Conservation (phyloP, 2,888 invertebrate genomes). For the Erebia palarica region DNA sequence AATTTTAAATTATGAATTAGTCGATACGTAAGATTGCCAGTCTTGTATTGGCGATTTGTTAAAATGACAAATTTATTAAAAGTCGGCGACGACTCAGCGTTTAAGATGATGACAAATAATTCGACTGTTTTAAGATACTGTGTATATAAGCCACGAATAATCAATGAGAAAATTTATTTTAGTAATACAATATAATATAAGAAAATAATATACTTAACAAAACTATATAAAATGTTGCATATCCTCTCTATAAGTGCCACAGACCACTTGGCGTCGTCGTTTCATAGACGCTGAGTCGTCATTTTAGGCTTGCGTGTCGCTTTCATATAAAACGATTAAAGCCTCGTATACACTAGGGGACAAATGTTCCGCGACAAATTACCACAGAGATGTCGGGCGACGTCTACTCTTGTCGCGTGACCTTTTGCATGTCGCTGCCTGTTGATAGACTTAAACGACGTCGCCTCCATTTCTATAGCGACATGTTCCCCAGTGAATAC, state of each 20-base stretch:
- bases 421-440: no score
- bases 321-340: not conserved
- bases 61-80: no score
- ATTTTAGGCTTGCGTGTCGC: not conserved
- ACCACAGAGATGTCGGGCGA: not conserved
- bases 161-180: not conserved
- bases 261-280: not conserved
- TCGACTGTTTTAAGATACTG: not conserved
- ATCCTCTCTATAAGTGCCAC: not conserved
- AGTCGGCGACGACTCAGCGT: no score
- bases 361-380: not conserved
- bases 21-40: no score
- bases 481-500: no score
- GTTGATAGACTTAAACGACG: no score
- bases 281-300: not conserved
- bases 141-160: not conserved
- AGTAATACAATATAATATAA: not conserved
- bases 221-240: conserved; percentile 8
- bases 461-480: no score
- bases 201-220: not conserved
- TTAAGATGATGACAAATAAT: not conserved
- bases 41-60: no score
- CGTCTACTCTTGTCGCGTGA: no score
- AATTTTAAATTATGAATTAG: no score
- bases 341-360: not conserved